Conservation (phyloP, 2,797 vertebrate genomes). For the Vultur gryphus region DNA sequence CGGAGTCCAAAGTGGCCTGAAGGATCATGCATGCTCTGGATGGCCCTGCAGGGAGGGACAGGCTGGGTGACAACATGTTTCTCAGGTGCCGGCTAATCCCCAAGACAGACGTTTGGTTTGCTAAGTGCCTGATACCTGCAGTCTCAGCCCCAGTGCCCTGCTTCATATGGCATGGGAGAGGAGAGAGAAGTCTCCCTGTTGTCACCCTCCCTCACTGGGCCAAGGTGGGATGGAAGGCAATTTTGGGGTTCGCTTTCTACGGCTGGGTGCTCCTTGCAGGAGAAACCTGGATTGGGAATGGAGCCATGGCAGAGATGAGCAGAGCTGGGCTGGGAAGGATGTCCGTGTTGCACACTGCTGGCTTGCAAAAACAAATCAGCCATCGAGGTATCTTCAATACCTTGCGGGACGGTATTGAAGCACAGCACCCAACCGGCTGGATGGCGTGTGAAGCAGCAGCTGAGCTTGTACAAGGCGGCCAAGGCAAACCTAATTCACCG, state of each 20-base stretch:
- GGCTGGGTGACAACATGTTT: neutral
- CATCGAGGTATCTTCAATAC: accelerated
- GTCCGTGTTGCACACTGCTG: accelerated
- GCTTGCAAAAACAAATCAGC: neutral
- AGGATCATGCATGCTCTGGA: neutral
- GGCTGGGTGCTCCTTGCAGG: neutral
- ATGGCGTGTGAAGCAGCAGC: neutral
- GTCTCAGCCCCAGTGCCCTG: neutral
- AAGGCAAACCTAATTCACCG: neutral
- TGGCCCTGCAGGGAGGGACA: neutral
- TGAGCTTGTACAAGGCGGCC: neutral
- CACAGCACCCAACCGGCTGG: neutral
- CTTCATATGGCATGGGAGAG: neutral
- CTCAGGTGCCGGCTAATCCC: neutral
- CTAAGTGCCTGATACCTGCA: neutral
- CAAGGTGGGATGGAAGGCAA: neutral
- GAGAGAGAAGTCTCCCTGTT: neutral
- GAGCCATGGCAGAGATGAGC: neutral
- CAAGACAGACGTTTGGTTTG: neutral
- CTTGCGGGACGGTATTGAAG: neutral
- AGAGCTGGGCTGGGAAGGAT: neutral
- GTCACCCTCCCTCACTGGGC: neutral
- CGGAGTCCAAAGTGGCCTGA: neutral
- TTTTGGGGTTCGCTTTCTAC: neutral
- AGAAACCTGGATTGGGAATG: neutral